phyloP scores from a whole-genome alignment of 2,888 invertebrate genomes.

The Tachina lurida region DNA sequence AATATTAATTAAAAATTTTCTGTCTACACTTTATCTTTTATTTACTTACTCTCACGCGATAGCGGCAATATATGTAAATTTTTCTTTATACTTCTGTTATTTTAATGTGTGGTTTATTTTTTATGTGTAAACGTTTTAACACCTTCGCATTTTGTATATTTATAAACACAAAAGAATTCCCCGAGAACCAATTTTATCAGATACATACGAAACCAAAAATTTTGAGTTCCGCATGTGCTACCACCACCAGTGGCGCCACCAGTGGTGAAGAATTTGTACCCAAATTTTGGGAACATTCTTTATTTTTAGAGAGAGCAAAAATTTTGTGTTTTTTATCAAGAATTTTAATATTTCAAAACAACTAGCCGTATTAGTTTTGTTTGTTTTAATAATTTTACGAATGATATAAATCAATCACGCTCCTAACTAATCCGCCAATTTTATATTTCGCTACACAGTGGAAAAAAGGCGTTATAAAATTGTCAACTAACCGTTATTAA shows the following conservation, averaged over 20 bases:
- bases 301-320: too few species aligned
- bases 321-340: too few species aligned
- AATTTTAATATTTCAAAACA: too few species aligned
- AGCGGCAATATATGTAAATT: not conserved
- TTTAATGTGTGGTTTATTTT: constrained; percentile 4
- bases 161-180: constrained; percentile 27
- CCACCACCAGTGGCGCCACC: not conserved
- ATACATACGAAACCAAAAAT: constrained; percentile 18
- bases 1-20: constrained; percentile 5
- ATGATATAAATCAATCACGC: too few species aligned
- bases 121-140: constrained; percentile 37
- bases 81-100: not conserved
- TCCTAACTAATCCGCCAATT: too few species aligned
- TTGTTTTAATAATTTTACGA: too few species aligned
- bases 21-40: constrained; percentile 45
- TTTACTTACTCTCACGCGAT: constrained; percentile 58
- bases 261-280: too few species aligned
- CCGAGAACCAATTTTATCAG: constrained; percentile 6
- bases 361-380: too few species aligned
- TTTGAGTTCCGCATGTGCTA: constrained; percentile 54
- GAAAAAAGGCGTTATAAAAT: too few species aligned
- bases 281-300: too few species aligned
- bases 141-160: constrained; percentile 59
- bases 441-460: too few species aligned
- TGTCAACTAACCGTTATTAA: too few species aligned